A percentile compares a stretch with the other conserved stretches of the same genome.
These are phyloP conservation scores for Gopherus flavomarginatus DNA, from an alignment of 2,113 vertebrate genomes.

Conservation along the genomic window DNA sequence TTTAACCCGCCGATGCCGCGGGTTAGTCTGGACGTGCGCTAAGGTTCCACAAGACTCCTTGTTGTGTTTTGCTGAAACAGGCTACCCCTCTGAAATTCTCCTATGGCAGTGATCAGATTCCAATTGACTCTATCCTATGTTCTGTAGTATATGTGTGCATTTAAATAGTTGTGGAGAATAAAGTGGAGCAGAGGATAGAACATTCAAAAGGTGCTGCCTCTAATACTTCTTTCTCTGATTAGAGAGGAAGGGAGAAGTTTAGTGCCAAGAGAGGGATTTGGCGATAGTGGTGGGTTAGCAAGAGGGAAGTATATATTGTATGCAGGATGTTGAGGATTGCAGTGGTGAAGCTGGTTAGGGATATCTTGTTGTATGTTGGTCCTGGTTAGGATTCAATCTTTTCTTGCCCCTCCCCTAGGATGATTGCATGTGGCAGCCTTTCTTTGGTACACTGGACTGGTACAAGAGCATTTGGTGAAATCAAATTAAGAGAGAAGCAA, in stretches of 20 bases:
- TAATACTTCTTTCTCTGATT: not conserved
- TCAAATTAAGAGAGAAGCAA: accelerated
- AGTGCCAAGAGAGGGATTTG: not conserved
- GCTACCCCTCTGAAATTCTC: not conserved
- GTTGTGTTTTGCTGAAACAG: too few species aligned
- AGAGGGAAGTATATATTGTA: not conserved
- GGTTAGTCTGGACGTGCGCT: too few species aligned
- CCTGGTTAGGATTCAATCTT: not conserved
- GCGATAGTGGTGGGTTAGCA: not conserved
- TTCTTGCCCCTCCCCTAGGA: accelerated
- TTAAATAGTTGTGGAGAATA: not conserved
- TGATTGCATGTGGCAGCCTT: accelerated
- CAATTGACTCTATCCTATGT: accelerated
- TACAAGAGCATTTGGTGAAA: not conserved
- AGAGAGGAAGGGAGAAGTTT: not conserved
- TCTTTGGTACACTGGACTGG: not conserved
- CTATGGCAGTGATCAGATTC: accelerated
- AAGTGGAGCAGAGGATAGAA: not conserved
- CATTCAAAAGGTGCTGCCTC: not conserved
- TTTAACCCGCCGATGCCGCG: too few species aligned
- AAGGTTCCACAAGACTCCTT: too few species aligned
- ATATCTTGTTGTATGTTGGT: not conserved
- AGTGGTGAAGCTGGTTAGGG: not conserved
- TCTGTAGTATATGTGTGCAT: accelerated
- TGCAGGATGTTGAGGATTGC: not conserved